phyloP scores from a whole-genome alignment of 2,797 vertebrate species.

The Hirundo rustica region DNA sequence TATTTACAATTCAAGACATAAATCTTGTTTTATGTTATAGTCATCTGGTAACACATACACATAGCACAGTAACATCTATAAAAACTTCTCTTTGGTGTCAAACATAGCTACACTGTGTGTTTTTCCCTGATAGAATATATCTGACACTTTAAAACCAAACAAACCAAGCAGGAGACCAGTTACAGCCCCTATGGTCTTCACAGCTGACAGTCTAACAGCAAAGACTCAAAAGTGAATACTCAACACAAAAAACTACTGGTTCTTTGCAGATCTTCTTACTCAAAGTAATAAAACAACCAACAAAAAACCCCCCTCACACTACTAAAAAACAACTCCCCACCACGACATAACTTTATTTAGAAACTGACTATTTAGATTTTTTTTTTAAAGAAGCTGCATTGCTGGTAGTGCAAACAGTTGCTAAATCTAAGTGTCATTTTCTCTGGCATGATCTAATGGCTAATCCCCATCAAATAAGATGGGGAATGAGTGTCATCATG shows the following conservation, averaged over 20 bases:
- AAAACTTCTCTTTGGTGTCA: background rate
- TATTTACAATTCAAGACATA: background rate
- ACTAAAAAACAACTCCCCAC: background rate
- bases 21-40: background rate
- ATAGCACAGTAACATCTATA: background rate
- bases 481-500: background rate
- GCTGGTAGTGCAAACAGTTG: background rate
- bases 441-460: background rate
- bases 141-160: background rate
- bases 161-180: background rate
- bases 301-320: background rate
- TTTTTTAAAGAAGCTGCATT: background rate
- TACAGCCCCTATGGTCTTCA: background rate
- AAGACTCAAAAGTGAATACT: background rate
- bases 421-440: background rate
- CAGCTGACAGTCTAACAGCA: background rate
- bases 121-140: background rate
- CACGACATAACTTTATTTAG: background rate
- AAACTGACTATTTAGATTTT: background rate
- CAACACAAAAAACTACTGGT: background rate
- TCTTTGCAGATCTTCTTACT: background rate
- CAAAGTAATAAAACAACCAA: background rate
- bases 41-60: background rate
- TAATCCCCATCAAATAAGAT: background rate
- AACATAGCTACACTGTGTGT: background rate